Conservation (phyloP, 2,797 vertebrate genomes). For the Ataeniobius toweri region DNA sequence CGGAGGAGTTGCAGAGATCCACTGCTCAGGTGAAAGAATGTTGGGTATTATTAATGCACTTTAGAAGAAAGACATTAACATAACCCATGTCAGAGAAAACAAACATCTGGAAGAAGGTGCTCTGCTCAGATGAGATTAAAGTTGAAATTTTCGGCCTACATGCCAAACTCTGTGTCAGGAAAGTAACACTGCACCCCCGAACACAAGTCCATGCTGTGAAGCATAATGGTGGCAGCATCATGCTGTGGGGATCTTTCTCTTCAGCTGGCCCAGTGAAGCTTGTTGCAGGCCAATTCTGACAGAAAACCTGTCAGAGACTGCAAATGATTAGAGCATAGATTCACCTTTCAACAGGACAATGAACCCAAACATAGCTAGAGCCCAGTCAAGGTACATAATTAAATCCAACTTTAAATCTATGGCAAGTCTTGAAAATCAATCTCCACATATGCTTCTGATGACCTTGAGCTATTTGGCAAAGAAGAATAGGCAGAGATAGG, state of each 20-base stretch:
- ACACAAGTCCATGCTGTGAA: neutral
- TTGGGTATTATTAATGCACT: no score
- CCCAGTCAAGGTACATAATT: no score
- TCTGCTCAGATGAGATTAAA: neutral
- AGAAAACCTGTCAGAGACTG: neutral
- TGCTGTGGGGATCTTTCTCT: neutral
- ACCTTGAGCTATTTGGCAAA: no score
- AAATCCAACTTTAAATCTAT: no score
- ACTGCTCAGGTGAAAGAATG: no score
- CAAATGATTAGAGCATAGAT: neutral
- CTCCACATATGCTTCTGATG: no score
- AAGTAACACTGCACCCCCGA: neutral
- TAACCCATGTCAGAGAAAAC: no score
- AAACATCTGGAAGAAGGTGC: neutral
- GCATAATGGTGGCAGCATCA: neutral
- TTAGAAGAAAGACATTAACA: neutral
- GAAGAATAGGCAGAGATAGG: no score
- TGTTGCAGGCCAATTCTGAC: neutral
- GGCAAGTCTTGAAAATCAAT: no score
- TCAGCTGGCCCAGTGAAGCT: neutral
- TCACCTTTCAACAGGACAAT: neutral
- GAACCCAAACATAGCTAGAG: neutral
- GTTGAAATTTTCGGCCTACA: neutral
- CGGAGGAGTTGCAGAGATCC: no score
- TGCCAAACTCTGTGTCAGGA: neutral